Base-by-base conservation (phyloP, 1,140 invertebrate genomes). In the Neuroterus valhalla region DNA sequence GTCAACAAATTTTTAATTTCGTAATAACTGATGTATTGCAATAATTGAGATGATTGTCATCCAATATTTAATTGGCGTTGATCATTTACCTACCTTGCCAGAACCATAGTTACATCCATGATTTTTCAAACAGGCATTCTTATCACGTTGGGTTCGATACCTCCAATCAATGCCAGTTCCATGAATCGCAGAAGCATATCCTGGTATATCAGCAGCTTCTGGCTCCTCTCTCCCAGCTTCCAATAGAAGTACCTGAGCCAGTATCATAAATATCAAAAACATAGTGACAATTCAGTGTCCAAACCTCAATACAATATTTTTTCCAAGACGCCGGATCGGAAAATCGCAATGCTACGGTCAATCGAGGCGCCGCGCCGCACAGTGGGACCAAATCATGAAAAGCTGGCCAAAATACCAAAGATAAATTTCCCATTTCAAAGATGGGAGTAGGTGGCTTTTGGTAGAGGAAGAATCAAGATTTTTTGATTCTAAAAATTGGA, bases 101-200 rank as follows among this genome's bases (percentile, higher is more conserved):
- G 50, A 52, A 10, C 68, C 26, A 48, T 45, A 75, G 3, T n/a
- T 2, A 23, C 75, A 77, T 68, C 66, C 45, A 1, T 21, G 2
- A 42, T 62, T 38, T 26, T 6, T 3, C 19, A 44, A 83, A 70
- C 14, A 77, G 80, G 26, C 44, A 3, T 12, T 38, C 23, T 68
- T 44, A 75, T 92, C 88, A 11, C 86, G 87, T 62, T 88, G 87
- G 4, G 91, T 91, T 19, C 78, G 77, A 76, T 91, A 91, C 14
- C 82, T 78, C 91, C 91, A 92, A 77, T 93, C 92, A 26, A 85
- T 84, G 31, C 84, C 84, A n/a, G 81, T 89, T 67, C 81, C 75
- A 26, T 89, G 82, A 31, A 90, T 75, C 67, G 84, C 85, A 11
- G 83, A 79, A 1, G 82, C 81, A 21, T 88, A 62, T 6, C 82